Conservation (phyloP, 2,113 vertebrate genomes). For the Galemys pyrenaicus region DNA sequence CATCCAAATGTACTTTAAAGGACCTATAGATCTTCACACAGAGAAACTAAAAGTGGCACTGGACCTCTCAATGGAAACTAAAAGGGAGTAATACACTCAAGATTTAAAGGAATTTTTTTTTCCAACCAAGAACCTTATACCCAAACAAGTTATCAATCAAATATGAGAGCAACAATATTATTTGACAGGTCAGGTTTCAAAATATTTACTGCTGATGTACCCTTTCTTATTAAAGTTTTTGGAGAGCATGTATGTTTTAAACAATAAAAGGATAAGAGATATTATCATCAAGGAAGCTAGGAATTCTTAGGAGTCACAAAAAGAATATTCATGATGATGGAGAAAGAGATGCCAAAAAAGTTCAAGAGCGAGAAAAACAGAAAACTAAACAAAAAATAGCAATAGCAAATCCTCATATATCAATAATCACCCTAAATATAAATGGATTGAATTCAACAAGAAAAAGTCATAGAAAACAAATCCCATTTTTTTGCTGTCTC, state of each 20-base stretch:
- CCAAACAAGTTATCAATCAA: neutral
- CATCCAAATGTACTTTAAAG: too few species aligned
- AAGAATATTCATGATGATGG: neutral
- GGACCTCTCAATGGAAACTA: neutral
- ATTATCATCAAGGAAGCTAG: neutral
- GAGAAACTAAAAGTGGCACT: neutral
- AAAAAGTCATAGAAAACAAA: too few species aligned
- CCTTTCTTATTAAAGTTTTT: neutral
- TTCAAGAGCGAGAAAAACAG: too few species aligned
- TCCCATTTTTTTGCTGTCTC: too few species aligned
- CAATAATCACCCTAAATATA: too few species aligned
- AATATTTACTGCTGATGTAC: neutral
- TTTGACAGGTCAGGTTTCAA: neutral
- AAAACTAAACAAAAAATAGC: too few species aligned
- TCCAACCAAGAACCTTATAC: neutral
- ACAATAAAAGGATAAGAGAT: neutral
- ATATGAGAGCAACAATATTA: neutral
- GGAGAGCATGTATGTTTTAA: neutral
- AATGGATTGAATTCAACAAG: too few species aligned
- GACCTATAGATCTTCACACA: neutral
- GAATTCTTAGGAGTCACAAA: neutral
- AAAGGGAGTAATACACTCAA: neutral
- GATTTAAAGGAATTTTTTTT: constrained; percentile 4
- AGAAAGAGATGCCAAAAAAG: neutral
- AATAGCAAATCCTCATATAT: too few species aligned